Percentiles rank a stretch among this genome's conserved stretches.
Evolutionary conservation across 2,113 vertebrate genomes (phyloP).

Genomic region (Thalassarche chlororhynchos): DNA sequence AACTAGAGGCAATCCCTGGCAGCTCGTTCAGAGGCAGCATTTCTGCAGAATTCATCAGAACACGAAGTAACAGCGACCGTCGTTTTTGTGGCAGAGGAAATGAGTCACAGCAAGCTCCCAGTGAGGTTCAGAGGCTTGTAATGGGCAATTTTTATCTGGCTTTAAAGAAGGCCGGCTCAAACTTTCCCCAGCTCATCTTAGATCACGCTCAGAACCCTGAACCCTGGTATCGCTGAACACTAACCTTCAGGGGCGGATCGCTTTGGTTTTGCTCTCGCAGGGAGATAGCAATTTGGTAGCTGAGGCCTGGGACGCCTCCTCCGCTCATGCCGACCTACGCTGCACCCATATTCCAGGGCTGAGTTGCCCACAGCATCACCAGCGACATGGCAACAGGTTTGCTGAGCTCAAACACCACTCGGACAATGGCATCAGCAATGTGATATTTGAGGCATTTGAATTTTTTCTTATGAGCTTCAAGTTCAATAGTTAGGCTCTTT

Average conservation of each 20-base stretch:
- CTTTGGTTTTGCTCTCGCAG: not conserved
- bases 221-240: not conserved
- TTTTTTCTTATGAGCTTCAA: not conserved
- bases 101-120: not conserved
- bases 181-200: not conserved
- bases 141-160: not conserved
- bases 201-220: not conserved
- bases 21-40: not conserved
- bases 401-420: not conserved
- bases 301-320: not conserved
- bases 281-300: not conserved
- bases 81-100: not conserved
- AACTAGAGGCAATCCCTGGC: not conserved
- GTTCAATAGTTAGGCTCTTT: not conserved
- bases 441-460: not conserved
- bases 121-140: not conserved
- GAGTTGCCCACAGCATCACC: not conserved
- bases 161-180: not conserved
- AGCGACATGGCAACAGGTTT: accelerated
- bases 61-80: not conserved
- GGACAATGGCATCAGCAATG: not conserved
- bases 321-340: accelerated
- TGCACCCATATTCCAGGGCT: not conserved
- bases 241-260: accelerated
- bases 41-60: conserved; percentile 18